Evolutionary conservation across 2,797 vertebrate genomes (phyloP), one percentile per base, ranked within the genome.

Genomic region (Simalia tracyae): DNA sequence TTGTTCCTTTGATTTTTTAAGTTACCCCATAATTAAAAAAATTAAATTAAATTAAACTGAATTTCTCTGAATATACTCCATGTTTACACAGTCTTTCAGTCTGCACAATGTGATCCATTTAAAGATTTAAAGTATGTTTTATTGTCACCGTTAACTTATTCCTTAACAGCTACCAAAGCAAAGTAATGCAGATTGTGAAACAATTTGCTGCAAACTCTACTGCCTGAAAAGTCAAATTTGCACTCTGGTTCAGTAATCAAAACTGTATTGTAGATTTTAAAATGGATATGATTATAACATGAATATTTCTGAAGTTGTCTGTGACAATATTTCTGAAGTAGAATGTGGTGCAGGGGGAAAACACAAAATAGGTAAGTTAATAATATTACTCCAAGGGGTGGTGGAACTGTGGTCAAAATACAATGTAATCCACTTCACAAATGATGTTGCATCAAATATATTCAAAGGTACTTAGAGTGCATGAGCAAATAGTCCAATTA

Each of bases 101-200:
- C 54, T 28, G 0, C 24, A 0, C 17, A 10, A 3, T 0, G 57
- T n/a, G n/a, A 87, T 91, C 94, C 60, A 89, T 56, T 93, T 28
- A 90, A 42, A 84, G 89, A 93, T 22, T 31, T 63, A 76, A 90
- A 36, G 84, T 91, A 46, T 91, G 92, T 63, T 93, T 89, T 90
- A 86, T n/a, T 84, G 88, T 93, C 84, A 86, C 87, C 89, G 42
- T 90, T 94, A 94, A 0, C 84, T 89, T 54, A 60, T 59, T 91
- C 91, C 87, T 36, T 91, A 84, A 42, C 89, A 85, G 92, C 91
- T 91, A 93, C 95, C 95, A 94, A 87, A 91, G 87, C 93, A 76
- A 68, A 95, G 76, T n/a, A 57, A 86, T 1, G 72, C 50, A 93
- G 36, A 54, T 46, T 2, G 66, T 1, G 0, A 91, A 93, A 54